Evolutionary conservation across 2,888 invertebrate species (phyloP), one percentile per base, ranked within the genome.

Genomic region (Athalia rosae): DNA sequence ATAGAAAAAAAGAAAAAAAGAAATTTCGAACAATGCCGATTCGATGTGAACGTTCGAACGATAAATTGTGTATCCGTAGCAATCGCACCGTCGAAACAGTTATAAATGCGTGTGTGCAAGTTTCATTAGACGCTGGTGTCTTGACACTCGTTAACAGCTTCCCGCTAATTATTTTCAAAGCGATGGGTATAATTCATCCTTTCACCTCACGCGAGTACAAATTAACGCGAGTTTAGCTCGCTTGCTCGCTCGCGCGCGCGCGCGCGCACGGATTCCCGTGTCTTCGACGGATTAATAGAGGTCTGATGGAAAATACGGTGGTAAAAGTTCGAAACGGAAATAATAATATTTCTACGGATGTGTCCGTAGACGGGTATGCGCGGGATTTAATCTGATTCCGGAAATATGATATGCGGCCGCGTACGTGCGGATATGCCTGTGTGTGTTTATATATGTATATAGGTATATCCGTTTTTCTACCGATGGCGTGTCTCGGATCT

Each of bases 151-250:
- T 58, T 58, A 58, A 71, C 71, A 56, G 58, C 58, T 71, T 13
- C 58, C 45, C 56, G 50, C 71, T 71, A 71, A 71, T 71, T 45
- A 71, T 58, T 45, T 58, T 28, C 41, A 41, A 67, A 53, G 53
- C 11, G 28, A 28, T 53, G 41, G 53, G 9, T 53, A 45, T 53
- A 67, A 67, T 53, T 67, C 67, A 67, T 67, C 67, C 67, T 67
- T 67, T 67, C 67, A 67, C 67, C 48, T 67, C 45, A 67, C 67
- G 53, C 53, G 48, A 53, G 28, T 50, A 67, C 67, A 67, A 67
- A 67, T 67, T 67, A 53, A 67, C 53, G 28, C 28, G 0, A 28
- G 28, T 28, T 28, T 28, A 28, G 28, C 28, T 28, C 28, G 28
- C 28, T 28, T 28, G 28, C 28, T n/a, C 28, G 67, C 53, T 48